These are phyloP conservation scores for Herminia tarsipennalis DNA, from an alignment of 2,888 invertebrate genomes.

Conservation along the genomic window DNA sequence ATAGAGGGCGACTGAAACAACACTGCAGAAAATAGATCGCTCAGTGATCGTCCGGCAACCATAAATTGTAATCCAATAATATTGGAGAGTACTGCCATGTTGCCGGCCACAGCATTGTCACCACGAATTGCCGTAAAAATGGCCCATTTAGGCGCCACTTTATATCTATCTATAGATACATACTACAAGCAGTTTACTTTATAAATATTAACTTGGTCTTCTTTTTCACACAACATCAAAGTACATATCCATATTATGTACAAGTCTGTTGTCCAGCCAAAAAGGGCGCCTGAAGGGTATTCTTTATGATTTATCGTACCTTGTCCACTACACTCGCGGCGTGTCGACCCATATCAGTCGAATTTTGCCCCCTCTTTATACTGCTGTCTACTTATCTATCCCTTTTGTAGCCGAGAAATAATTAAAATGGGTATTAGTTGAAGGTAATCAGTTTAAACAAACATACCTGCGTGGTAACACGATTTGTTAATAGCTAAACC, in stretches of 20 bases:
- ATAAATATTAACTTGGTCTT: constrained; percentile 7
- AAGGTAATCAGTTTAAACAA: constrained; percentile 21
- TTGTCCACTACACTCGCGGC: constrained; percentile 32
- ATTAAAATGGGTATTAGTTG: constrained; percentile 32
- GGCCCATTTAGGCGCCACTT: too few relatives aligned
- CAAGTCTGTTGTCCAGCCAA: constrained; percentile 6
- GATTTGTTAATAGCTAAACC: background rate
- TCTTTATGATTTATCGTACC: constrained; percentile 46
- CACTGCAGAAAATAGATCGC: too few relatives aligned
- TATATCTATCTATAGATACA: too few relatives aligned
- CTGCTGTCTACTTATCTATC: constrained; percentile 10
- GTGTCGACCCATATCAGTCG: constrained; percentile 37
- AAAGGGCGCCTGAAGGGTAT: constrained; percentile 16
- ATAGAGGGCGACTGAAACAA: too few relatives aligned
- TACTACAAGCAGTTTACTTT: too few relatives aligned
- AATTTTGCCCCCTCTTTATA: constrained; percentile 21
- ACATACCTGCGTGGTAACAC: background rate
- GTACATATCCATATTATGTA: background rate
- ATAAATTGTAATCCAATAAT: too few relatives aligned
- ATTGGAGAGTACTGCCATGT: too few relatives aligned
- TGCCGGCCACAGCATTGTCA: too few relatives aligned
- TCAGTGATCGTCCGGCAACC: too few relatives aligned
- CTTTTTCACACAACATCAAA: background rate
- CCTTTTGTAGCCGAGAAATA: constrained; percentile 27
- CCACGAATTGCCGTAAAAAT: too few relatives aligned